Evolutionary conservation across 2,113 vertebrate species (phyloP), one percentile per base, ranked within the genome.

Genomic region (Polypterus bichir): DNA sequence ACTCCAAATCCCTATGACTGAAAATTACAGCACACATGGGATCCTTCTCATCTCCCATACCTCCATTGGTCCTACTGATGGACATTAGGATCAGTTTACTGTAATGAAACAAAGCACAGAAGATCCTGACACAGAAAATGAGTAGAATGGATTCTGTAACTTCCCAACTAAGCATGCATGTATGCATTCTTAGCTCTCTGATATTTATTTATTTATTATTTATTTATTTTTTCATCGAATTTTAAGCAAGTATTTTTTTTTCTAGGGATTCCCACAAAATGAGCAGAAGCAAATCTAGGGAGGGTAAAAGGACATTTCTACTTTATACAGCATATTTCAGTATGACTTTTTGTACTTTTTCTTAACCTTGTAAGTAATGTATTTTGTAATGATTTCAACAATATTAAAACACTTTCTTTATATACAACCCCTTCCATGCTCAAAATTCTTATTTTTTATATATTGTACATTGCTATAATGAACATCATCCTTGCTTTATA

Each of bases 41-140:
- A 79, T 85, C 77, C 77, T 84, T 76, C 76, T 84, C 78, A 81
- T 80, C 81, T 85, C 79, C 83, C 86, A 85, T 83, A 86, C 86
- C 84, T 88, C 79, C 73, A 86, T 89, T 82, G 86, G 89, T 89
- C 88, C 89, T 87, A 92, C 81, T 90, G 87, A 91, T 90, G 89
- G 82, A 90, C 88, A 91, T 92, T 93, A 92, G 88, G 88, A 86
- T 92, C 91, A 88, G 84, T 89, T 88, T 89, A 92, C 91, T 95
- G 90, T 84, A 92, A 92, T 92, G 91, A 92, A 83, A 93, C 86
- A 91, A 91, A 93, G 88, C 88, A 90, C 91, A 92, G 73, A 74
- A 79, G 84, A 88, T 89, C 91, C 91, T 91, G 83, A 90, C 88
- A 91, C 83, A 90, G 74, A 81, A 71, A 89, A 92, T 89, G 89